phyloP scores from a whole-genome alignment of 2,888 invertebrate species.

The Pandemis corylana region DNA sequence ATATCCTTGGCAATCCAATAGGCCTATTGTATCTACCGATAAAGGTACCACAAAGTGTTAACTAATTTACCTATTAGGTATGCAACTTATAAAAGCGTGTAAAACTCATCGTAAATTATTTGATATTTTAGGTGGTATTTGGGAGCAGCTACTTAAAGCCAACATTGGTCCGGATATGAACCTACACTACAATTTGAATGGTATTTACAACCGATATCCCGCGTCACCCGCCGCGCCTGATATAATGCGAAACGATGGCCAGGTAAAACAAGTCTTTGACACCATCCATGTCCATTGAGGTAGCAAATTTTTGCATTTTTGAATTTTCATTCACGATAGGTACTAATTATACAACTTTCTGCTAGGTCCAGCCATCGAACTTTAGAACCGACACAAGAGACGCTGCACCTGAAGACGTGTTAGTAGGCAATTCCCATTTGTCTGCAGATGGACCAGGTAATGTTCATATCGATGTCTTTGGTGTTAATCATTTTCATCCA shows the following conservation, averaged over 20 bases:
- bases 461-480: neutral
- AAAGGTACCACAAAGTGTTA: slow-evolving; percentile 63
- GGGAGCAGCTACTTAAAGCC: slow-evolving; percentile 80
- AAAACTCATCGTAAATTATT: neutral
- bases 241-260: slow-evolving; percentile 74
- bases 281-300: neutral
- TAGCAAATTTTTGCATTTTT: no score
- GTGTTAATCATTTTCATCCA: neutral
- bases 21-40: slow-evolving; percentile 70
- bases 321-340: neutral
- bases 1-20: slow-evolving; percentile 79
- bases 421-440: slow-evolving; percentile 64
- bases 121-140: slow-evolving; percentile 69
- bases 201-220: slow-evolving; percentile 76
- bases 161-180: slow-evolving; percentile 83
- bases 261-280: slow-evolving; percentile 55
- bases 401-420: slow-evolving; percentile 60
- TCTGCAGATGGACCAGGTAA: slow-evolving; percentile 60
- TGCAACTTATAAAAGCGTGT: neutral
- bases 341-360: slow-evolving; percentile 1
- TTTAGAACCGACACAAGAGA: slow-evolving; percentile 71
- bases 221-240: slow-evolving; percentile 68
- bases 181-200: slow-evolving; percentile 78
- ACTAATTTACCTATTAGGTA: neutral
- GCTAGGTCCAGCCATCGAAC: slow-evolving; percentile 75